Conservation (phyloP, 2,113 vertebrate species). For the Hydrolagus affinis region DNA sequence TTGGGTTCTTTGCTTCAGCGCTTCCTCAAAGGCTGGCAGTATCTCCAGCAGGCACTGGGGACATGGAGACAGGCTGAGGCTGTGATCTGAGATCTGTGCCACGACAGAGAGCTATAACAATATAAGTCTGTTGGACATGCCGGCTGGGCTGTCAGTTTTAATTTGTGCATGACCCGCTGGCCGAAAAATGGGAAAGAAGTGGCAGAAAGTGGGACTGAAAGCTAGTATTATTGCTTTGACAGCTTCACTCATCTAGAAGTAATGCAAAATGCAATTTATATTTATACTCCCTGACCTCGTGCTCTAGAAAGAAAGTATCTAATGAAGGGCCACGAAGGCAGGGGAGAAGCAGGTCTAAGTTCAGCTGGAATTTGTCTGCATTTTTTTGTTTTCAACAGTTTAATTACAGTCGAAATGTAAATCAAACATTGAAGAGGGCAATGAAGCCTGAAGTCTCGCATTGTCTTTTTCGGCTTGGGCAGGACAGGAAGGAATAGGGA, state of each 20-base stretch:
- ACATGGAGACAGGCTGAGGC: conserved; percentile 49
- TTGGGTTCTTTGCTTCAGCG: not conserved
- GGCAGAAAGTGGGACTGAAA: conserved; percentile 88
- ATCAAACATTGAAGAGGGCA: conserved; percentile 49
- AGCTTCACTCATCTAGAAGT: conserved; percentile 98
- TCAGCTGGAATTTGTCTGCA: conserved; percentile 66
- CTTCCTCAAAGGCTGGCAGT: conserved; percentile 29
- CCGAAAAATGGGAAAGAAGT: conserved; percentile 84
- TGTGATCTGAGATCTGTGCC: conserved; percentile 66
- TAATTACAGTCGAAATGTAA: conserved; percentile 67
- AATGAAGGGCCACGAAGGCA: conserved; percentile 59
- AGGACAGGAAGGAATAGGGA: conserved; percentile 32
- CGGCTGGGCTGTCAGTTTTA: conserved; percentile 91
- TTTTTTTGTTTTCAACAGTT: conserved; percentile 62
- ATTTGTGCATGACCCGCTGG: conserved; percentile 91
- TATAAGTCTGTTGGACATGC: conserved; percentile 85
- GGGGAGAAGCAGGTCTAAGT: conserved; percentile 61
- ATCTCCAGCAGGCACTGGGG: conserved; percentile 35
- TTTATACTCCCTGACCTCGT: conserved; percentile 88
- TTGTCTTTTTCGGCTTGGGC: conserved; percentile 29
- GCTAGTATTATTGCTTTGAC: conserved; percentile 95
- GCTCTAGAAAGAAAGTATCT: conserved; percentile 69
- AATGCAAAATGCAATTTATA: conserved; percentile 98
- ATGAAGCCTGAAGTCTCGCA: conserved; percentile 25
- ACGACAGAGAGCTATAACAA: conserved; percentile 66